phyloP scores from a whole-genome alignment of 2,113 vertebrate genomes.

The Erythrocebus patas region DNA sequence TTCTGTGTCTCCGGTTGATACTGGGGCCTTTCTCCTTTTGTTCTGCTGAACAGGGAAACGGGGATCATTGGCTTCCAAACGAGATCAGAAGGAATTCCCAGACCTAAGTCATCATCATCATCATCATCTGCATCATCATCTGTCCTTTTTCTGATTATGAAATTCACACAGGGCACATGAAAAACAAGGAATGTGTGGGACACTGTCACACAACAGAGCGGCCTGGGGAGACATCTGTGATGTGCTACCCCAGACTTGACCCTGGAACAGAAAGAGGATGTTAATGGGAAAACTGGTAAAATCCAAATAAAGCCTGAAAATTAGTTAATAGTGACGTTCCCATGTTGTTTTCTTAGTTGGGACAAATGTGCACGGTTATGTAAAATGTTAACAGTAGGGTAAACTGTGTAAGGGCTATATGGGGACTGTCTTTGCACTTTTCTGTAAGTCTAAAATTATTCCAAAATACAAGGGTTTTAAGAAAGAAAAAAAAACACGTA shows the following conservation, averaged over 20 bases:
- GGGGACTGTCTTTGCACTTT: background rate
- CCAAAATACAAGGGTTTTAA: background rate
- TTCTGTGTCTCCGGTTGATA: background rate
- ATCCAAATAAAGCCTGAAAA: background rate
- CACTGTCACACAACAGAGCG: background rate
- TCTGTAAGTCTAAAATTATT: background rate
- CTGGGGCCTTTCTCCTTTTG: background rate
- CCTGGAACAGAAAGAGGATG: background rate
- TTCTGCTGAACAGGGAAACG: background rate
- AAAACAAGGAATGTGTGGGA: background rate
- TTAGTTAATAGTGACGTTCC: background rate
- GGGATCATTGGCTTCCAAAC: accelerated
- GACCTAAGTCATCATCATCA: background rate
- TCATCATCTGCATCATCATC: too few relatives aligned
- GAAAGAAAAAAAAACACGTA: too few relatives aligned
- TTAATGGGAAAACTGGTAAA: background rate
- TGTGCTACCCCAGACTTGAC: accelerated
- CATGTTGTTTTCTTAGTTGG: background rate
- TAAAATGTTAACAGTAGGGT: background rate
- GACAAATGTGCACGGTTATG: background rate
- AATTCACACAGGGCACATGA: background rate
- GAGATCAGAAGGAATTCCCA: background rate
- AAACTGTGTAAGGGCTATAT: background rate
- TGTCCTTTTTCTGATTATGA: background rate
- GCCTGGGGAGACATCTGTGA: accelerated